Evolutionary conservation across 2,888 invertebrate genomes (phyloP).

Genomic region (Podotricha telesiphe): DNA sequence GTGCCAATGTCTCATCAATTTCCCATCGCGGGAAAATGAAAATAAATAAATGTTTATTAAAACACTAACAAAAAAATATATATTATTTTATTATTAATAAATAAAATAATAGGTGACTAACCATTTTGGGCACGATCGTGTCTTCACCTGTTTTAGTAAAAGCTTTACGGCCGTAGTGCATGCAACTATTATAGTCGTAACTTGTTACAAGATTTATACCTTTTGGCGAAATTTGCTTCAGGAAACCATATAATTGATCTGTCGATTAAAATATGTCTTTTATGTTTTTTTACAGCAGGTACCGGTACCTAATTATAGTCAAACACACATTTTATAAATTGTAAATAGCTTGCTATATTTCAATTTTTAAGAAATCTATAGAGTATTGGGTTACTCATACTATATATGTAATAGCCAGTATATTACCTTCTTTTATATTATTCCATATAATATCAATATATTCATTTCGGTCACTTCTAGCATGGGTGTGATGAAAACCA

Average conservation of each 20-base stretch:
- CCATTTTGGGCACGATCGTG: conserved; percentile 9
- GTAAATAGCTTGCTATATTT: too few species aligned
- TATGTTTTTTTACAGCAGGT: neutral
- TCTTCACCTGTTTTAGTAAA: conserved; percentile 7
- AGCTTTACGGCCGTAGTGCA: conserved; percentile 18
- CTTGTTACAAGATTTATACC: neutral
- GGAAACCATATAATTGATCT: neutral
- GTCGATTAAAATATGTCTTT: neutral
- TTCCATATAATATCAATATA: conserved; percentile 12
- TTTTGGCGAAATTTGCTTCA: neutral
- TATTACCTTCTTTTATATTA: conserved; percentile 8
- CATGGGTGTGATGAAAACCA: conserved; percentile 12
- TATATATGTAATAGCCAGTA: too few species aligned
- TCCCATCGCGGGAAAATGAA: too few species aligned
- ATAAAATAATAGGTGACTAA: neutral
- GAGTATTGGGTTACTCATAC: too few species aligned
- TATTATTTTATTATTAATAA: neutral
- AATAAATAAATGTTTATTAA: neutral
- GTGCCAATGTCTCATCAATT: too few species aligned
- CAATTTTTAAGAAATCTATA: too few species aligned
- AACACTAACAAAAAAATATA: neutral
- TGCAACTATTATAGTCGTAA: conserved; percentile 9
- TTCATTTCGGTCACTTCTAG: conserved; percentile 7
- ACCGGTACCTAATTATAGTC: too few species aligned
- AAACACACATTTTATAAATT: too few species aligned